Conservation (phyloP, 2,797 vertebrate genomes). For the Melanotaenia maccullochi region DNA sequence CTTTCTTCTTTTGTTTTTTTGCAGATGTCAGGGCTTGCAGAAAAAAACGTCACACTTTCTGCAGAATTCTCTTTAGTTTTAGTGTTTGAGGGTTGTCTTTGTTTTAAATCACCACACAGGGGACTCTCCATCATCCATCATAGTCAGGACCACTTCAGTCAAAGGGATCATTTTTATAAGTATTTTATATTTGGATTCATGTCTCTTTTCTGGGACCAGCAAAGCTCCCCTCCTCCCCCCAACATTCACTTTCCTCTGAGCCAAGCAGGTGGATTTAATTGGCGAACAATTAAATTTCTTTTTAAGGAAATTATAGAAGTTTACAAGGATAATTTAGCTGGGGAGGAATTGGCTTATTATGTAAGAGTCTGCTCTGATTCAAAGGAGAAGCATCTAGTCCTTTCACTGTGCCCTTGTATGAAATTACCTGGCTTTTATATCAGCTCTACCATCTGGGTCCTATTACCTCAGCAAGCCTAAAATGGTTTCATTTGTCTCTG, state of each 20-base stretch:
- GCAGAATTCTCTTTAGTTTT: neutral
- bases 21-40: neutral
- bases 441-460: slow-evolving; percentile 75
- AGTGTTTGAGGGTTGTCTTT: neutral
- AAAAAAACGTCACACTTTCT: neutral
- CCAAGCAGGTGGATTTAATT: slow-evolving; percentile 53
- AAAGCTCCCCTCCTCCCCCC: neutral
- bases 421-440: slow-evolving; percentile 79
- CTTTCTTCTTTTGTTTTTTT: too few relatives aligned
- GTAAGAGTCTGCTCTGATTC: slow-evolving; percentile 30
- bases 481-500: slow-evolving; percentile 62
- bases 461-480: slow-evolving; percentile 61
- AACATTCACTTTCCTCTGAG: slow-evolving; percentile 12
- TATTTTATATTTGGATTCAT: neutral
- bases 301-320: slow-evolving; percentile 60
- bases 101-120: neutral
- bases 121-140: neutral
- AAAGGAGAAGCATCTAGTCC: slow-evolving; percentile 50
- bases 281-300: slow-evolving; percentile 63
- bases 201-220: neutral
- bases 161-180: neutral
- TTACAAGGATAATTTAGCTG: slow-evolving; percentile 50
- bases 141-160: neutral
- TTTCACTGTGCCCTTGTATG: slow-evolving; percentile 57
- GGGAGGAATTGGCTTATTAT: slow-evolving; percentile 55